Base-by-base conservation (phyloP, 2,113 vertebrate genomes). In the Phylloscopus trochiloides region DNA sequence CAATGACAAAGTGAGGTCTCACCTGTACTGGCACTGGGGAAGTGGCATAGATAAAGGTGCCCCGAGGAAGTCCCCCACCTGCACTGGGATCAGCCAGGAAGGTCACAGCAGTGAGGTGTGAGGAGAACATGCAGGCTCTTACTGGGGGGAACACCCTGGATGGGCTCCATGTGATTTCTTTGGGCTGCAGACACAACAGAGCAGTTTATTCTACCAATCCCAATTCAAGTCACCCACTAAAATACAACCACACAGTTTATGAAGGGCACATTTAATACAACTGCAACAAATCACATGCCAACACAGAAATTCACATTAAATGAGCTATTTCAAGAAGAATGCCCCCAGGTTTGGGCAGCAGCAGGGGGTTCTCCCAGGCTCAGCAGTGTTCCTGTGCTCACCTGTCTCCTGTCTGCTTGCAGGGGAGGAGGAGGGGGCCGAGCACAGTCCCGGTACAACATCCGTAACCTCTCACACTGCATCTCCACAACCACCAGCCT, bases 81-180 rank as follows among this genome's bases (percentile, higher is more conserved):
- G 99, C 99, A 3, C 99, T 99, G 52, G 99, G 99, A 95, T 99
- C 99, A 55, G 99, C 99, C 97, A 99, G 96, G 95, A 99, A 99
- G 63, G 99, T 99, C 95, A 99, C 99, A 2, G 99, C 99, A 47
- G 99, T 99, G 54, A 99, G 98, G 50, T 98, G 99, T 2, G 99
- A 99, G 6, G 99, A 99, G 96, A 99, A 99, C 99, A 99, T 99
- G 97, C 99, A 99, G 59, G 99, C 99, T n/a, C 99, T 98, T 18
- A 99, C 99, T 0, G 99, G 99, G 48, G 99, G 99, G 58, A 99
- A 99, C 77, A 99, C 99, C 92, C 99, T 97, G 2, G 99, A 99
- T 11, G 99, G 99, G 96, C 98, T 99, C 99, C 99, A 99, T 0
- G 99, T 99, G 72, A 99, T 99, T 97, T 99, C 99, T 84, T 99